These are phyloP conservation scores for Sparidentex hasta DNA, from an alignment of 2,797 vertebrate genomes.

Conservation along the genomic window DNA sequence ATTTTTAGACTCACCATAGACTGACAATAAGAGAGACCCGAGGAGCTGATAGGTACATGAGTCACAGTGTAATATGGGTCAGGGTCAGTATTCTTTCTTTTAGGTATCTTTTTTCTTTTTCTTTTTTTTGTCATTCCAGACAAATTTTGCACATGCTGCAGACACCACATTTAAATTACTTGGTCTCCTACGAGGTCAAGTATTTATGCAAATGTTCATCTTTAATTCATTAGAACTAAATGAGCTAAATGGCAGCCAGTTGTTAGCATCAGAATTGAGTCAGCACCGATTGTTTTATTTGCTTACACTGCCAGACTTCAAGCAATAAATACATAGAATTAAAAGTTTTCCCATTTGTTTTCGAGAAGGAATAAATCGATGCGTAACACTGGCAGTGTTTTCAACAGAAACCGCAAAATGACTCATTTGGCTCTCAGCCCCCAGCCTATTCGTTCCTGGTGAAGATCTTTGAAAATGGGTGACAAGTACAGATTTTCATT, in stretches of 20 bases:
- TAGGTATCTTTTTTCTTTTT: not conserved
- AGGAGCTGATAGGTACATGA: conserved; percentile 47
- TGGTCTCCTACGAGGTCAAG: too few relatives aligned
- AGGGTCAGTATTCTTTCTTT: conserved; percentile 15
- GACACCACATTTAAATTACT: not conserved
- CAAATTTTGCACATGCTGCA: not conserved
- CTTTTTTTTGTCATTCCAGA: not conserved
- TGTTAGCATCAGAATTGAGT: not conserved
- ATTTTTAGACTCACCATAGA: conserved; percentile 57
- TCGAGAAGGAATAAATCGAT: not conserved
- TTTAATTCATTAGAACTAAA: too few relatives aligned
- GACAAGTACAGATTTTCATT: too few relatives aligned
- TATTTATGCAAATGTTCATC: not conserved
- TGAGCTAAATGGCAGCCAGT: too few relatives aligned
- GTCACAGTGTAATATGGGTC: conserved; percentile 51
- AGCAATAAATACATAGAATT: not conserved
- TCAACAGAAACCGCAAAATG: too few relatives aligned
- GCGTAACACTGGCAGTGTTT: not conserved
- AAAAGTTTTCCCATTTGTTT: not conserved
- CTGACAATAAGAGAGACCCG: conserved; percentile 48
- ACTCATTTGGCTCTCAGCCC: too few relatives aligned
- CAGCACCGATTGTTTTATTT: not conserved
- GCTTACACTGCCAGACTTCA: not conserved
- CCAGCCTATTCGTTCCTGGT: too few relatives aligned
- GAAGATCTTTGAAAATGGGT: too few relatives aligned